Conservation (phyloP, 2,888 invertebrate species). For the Anthophora plumipes region DNA sequence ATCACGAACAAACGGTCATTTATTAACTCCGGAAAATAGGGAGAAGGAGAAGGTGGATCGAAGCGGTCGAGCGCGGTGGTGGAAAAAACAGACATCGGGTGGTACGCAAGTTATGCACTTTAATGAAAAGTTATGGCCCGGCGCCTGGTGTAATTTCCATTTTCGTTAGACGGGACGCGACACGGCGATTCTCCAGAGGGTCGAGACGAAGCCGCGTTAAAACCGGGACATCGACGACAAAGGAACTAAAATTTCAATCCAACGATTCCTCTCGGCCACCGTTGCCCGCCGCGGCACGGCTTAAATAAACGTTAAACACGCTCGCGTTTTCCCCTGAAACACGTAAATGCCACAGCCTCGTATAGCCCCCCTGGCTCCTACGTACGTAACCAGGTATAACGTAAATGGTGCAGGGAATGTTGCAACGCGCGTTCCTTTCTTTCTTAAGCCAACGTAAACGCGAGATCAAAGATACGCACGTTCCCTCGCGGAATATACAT, state of each 20-base stretch:
- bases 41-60: no score
- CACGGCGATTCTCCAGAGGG: neutral
- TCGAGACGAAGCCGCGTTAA: neutral
- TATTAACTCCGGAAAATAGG: no score
- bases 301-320: slow-evolving; percentile 22
- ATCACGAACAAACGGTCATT: no score
- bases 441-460: slow-evolving; percentile 1
- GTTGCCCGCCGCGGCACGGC: neutral
- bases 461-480: slow-evolving; percentile 20
- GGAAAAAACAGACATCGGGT: no score
- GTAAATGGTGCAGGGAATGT: neutral
- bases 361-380: no score
- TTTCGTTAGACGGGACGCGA: neutral
- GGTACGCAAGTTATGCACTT: neutral
- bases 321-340: neutral
- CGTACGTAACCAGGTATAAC: no score
- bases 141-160: slow-evolving; percentile 7
- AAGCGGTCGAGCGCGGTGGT: no score
- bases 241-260: slow-evolving; percentile 19
- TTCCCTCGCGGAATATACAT: neutral
- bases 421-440: neutral
- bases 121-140: neutral
- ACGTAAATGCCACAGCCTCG: neutral
- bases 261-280: slow-evolving; percentile 19
- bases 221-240: slow-evolving; percentile 16